These are phyloP conservation scores for Cybosia mesomella DNA, from an alignment of 2,888 invertebrate genomes.

Conservation along the genomic window DNA sequence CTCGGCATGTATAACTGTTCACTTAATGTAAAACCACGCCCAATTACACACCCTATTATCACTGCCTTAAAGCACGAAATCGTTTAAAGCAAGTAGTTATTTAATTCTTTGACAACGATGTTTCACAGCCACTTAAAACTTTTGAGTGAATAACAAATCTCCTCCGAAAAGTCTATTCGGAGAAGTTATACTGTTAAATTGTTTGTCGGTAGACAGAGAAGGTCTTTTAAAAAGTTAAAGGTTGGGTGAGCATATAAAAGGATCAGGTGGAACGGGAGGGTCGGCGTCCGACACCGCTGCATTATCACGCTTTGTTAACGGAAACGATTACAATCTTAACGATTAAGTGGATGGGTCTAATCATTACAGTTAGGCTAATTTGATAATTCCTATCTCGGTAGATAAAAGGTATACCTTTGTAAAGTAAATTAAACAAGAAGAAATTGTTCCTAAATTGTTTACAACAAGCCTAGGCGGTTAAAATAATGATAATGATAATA, in stretches of 20 bases:
- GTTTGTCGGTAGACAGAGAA: slow-evolving; percentile 77
- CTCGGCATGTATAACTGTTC: slow-evolving; percentile 74
- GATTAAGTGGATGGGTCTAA: slow-evolving; percentile 35
- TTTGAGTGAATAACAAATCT: slow-evolving; percentile 86
- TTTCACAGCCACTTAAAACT: slow-evolving; percentile 86
- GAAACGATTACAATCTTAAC: slow-evolving; percentile 41
- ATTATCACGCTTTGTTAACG: slow-evolving; percentile 37
- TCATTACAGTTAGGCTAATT: slow-evolving; percentile 29
- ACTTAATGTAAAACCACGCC: slow-evolving; percentile 52
- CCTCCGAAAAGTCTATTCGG: slow-evolving; percentile 80
- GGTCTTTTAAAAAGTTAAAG: slow-evolving; percentile 77
- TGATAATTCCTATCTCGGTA: slow-evolving; percentile 17
- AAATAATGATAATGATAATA: background rate
- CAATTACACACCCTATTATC: slow-evolving; percentile 63
- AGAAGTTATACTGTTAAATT: slow-evolving; percentile 83
- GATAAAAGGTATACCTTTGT: slow-evolving; percentile 16
- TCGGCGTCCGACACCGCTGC: slow-evolving; percentile 17
- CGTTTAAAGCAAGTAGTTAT: slow-evolving; percentile 62
- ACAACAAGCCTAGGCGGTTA: background rate
- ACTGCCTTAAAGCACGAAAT: slow-evolving; percentile 54
- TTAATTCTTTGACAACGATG: slow-evolving; percentile 83
- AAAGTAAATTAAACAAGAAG: slow-evolving; percentile 11
- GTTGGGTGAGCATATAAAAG: slow-evolving; percentile 72
- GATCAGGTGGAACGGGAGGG: slow-evolving; percentile 55
- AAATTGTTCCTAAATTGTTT: background rate